phyloP scores from a whole-genome alignment of 2,888 invertebrate species.

The Oxyscelio sp. region DNA sequence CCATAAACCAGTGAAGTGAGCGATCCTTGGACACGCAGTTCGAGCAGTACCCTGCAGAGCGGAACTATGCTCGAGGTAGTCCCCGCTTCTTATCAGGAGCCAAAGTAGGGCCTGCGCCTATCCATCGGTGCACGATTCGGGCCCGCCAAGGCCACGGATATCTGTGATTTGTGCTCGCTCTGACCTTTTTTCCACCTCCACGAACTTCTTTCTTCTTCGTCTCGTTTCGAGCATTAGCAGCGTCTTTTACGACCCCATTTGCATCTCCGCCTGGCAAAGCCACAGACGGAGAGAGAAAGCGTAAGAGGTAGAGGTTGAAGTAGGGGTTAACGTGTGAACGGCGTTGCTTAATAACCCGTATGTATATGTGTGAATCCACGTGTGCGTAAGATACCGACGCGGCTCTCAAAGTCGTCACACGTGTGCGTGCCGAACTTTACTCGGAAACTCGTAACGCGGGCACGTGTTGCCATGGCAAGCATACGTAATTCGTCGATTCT shows the following conservation, averaged over 20 bases:
- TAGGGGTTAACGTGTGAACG: conserved; percentile 82
- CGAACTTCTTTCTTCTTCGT: conserved; percentile 50
- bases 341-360: conserved; percentile 85
- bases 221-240: conserved; percentile 47
- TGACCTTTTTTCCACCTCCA: conserved; percentile 62
- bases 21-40: conserved; percentile 25
- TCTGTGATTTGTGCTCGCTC: conserved; percentile 74
- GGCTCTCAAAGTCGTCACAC: conserved; percentile 45
- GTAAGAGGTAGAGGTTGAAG: conserved; percentile 53
- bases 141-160: conserved; percentile 81
- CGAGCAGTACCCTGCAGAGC: conserved; percentile 68
- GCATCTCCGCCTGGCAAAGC: conserved; percentile 75
- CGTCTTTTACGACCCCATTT: conserved; percentile 81
- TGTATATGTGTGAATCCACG: conserved; percentile 76
- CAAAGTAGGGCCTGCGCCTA: conserved; percentile 76
- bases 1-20: conserved; percentile 42
- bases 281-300: conserved; percentile 64
- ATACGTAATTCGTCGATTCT: conserved; percentile 83
- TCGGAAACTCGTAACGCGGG: conserved; percentile 45
- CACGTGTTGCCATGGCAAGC: conserved; percentile 59
- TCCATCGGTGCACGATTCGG: conserved; percentile 84
- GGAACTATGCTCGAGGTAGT: conserved; percentile 86
- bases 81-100: conserved; percentile 84
- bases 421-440: conserved; percentile 60
- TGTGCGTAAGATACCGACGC: conserved; percentile 60